Evolutionary conservation across 2,888 invertebrate species (phyloP).

Genomic region (Tyria jacobaeae): DNA sequence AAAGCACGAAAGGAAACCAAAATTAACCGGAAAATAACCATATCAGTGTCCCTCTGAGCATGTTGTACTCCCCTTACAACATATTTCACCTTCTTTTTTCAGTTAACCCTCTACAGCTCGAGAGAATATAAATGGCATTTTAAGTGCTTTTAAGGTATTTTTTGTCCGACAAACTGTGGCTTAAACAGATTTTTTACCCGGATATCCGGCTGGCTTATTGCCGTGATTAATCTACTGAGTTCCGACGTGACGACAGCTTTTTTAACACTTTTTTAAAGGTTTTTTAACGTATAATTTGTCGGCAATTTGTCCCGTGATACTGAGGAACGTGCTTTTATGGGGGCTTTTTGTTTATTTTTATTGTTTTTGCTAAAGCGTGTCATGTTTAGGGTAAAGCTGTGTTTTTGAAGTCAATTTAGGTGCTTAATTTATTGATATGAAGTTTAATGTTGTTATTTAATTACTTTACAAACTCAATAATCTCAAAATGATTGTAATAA

Average conservation of each 20-base stretch:
- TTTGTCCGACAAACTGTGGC: slow-evolving; percentile 58
- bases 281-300: slow-evolving; percentile 27
- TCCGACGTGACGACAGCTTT: slow-evolving; percentile 40
- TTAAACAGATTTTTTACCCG: slow-evolving; percentile 74
- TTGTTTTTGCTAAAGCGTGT: slow-evolving; percentile 26
- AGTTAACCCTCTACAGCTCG: slow-evolving; percentile 44
- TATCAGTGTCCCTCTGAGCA: slow-evolving; percentile 41
- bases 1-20: slow-evolving; percentile 28
- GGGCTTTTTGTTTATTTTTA: slow-evolving; percentile 20
- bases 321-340: slow-evolving; percentile 10
- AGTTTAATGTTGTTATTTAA: neutral
- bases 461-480: too few relatives aligned
- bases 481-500: too few relatives aligned
- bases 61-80: slow-evolving; percentile 31
- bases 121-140: slow-evolving; percentile 68
- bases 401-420: slow-evolving; percentile 15
- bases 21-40: slow-evolving; percentile 52
- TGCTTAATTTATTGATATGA: slow-evolving; percentile 3
- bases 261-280: slow-evolving; percentile 25
- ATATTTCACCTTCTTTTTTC: slow-evolving; percentile 52
- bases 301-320: slow-evolving; percentile 27
- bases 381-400: slow-evolving; percentile 8
- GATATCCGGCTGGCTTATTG: slow-evolving; percentile 60
- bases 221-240: slow-evolving; percentile 69
- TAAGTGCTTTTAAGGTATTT: slow-evolving; percentile 68